Conservation (phyloP, 2,113 vertebrate genomes). For the Cinclus cinclus region DNA sequence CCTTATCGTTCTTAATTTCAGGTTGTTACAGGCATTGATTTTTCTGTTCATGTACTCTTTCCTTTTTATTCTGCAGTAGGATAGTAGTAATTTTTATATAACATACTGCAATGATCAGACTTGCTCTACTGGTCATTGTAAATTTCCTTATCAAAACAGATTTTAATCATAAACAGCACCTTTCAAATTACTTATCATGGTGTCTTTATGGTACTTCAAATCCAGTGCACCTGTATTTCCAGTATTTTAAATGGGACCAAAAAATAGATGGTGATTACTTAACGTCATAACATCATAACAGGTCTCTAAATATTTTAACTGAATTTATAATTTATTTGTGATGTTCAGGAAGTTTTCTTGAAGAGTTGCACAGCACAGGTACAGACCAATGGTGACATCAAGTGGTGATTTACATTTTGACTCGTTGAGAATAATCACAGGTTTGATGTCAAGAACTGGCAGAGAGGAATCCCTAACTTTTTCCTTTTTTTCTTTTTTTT, state of each 20-base stretch:
- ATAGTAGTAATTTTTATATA: background rate
- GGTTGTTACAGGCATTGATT: background rate
- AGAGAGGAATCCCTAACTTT: background rate
- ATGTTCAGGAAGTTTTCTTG: background rate
- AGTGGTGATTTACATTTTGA: constrained; percentile 50
- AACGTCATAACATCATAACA: background rate
- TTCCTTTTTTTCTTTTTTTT: background rate
- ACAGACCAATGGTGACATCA: constrained; percentile 62
- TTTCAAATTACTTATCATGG: background rate
- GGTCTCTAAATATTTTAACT: background rate
- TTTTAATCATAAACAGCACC: background rate
- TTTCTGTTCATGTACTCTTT: background rate
- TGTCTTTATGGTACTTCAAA: background rate
- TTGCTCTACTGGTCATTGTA: background rate
- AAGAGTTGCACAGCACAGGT: background rate
- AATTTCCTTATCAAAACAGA: background rate
- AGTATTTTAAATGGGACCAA: background rate
- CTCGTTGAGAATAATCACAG: background rate
- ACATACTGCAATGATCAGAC: background rate
- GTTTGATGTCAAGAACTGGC: background rate
- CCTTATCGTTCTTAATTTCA: background rate
- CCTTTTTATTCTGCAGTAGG: background rate
- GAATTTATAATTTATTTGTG: background rate
- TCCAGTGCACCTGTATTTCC: background rate
- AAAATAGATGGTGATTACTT: background rate